Percentiles rank a stretch among this genome's conserved stretches.
phyloP scores from a whole-genome alignment of 2,113 vertebrate genomes.

The Gavia stellata region DNA sequence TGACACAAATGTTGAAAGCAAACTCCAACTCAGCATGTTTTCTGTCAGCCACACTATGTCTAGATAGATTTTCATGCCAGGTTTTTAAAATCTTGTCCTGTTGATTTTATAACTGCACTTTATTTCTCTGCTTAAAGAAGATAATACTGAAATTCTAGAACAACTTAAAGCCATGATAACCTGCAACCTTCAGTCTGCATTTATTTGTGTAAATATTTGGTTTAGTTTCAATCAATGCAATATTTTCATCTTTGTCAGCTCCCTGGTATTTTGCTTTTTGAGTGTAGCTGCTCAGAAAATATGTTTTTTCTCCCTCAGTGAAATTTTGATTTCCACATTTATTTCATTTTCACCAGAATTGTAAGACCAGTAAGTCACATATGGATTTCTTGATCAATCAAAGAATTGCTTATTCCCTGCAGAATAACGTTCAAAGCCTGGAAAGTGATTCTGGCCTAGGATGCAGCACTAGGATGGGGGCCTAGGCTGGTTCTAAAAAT shows the following conservation, averaged over 20 bases:
- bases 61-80: slow-evolving; percentile 32
- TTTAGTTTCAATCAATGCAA: neutral
- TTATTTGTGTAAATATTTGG: neutral
- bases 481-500: neutral
- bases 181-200: neutral
- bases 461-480: neutral
- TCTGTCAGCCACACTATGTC: slow-evolving; percentile 47
- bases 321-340: neutral
- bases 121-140: neutral
- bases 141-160: neutral
- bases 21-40: slow-evolving; percentile 48
- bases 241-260: neutral
- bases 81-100: slow-evolving; percentile 11
- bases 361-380: neutral
- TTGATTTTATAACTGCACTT: slow-evolving; percentile 12
- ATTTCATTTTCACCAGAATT: neutral
- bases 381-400: neutral
- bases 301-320: neutral
- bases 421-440: neutral
- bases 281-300: neutral
- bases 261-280: neutral
- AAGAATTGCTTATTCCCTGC: neutral
- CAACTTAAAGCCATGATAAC: neutral
- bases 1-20: slow-evolving; percentile 43
- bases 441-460: neutral